These are phyloP conservation scores for Ichneumoninae sp. DNA, from an alignment of 2,888 invertebrate genomes.

Conservation along the genomic window DNA sequence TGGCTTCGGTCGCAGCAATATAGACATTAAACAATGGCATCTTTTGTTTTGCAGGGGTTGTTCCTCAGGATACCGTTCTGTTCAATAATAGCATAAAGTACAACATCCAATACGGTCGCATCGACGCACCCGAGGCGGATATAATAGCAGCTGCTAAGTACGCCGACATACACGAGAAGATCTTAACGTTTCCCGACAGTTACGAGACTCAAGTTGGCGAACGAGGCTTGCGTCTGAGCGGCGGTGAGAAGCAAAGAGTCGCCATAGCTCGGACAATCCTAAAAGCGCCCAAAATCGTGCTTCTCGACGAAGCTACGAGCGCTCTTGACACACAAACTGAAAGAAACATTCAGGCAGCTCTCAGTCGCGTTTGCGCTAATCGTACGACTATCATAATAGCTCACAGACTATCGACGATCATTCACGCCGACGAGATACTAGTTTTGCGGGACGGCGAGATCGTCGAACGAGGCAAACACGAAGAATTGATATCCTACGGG, in stretches of 20 bases:
- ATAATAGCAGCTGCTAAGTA: conserved; percentile 95
- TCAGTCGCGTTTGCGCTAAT: conserved; percentile 91
- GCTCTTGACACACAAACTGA: conserved; percentile 98
- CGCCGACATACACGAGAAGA: conserved; percentile 97
- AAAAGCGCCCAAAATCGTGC: conserved; percentile 95
- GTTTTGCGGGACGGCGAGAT: conserved; percentile 97
- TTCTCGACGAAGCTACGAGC: conserved; percentile 98
- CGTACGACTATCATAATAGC: conserved; percentile 97
- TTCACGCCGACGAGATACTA: conserved; percentile 97
- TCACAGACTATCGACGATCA: conserved; percentile 96
- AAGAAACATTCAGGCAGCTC: conserved; percentile 87
- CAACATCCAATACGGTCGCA: conserved; percentile 96
- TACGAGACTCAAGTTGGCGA: conserved; percentile 97
- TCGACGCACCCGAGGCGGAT: conserved; percentile 91
- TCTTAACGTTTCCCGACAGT: conserved; percentile 95
- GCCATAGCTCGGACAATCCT: conserved; percentile 98
- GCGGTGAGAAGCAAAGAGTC: conserved; percentile 98
- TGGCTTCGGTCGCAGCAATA: background rate
- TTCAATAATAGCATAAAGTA: conserved; percentile 97
- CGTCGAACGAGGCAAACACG: conserved; percentile 94
- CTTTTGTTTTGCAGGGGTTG: conserved; percentile 87
- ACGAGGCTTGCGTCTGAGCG: conserved; percentile 96
- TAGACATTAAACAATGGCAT: background rate
- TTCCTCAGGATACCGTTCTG: conserved; percentile 98
- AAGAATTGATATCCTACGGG: conserved; percentile 82